Percentiles rank a stretch among this genome's conserved stretches.
Conservation (phyloP, 2,888 invertebrate genomes). For the Rhogogaster chlorosoma region DNA sequence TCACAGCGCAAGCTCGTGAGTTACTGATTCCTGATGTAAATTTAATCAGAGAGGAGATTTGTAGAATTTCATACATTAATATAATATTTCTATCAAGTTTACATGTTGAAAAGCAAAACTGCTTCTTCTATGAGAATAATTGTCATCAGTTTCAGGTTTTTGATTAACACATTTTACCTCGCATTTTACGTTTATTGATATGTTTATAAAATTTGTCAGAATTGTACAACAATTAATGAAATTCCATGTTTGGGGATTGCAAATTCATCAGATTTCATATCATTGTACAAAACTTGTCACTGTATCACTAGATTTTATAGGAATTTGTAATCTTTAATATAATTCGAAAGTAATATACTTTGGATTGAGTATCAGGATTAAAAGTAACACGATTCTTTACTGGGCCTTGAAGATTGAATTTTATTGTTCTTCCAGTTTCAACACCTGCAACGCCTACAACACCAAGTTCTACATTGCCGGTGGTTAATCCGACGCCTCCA, state of each 20-base stretch:
- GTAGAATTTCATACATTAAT: no score
- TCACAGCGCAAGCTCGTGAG: conserved; percentile 52
- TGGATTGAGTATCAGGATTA: neutral
- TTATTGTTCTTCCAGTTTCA: conserved; percentile 62
- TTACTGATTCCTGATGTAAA: neutral
- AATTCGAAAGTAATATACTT: neutral
- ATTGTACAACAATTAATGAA: no score
- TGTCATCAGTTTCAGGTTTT: no score
- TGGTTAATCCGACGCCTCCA: conserved; percentile 68
- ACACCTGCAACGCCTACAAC: conserved; percentile 70
- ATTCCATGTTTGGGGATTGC: no score
- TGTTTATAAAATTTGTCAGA: no score
- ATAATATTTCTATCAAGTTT: neutral
- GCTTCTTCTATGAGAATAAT: no score
- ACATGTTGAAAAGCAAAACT: neutral
- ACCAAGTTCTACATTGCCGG: conserved; percentile 68
- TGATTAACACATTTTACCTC: no score
- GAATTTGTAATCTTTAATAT: neutral
- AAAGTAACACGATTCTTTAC: neutral
- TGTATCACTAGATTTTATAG: neutral
- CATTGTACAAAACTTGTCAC: neutral
- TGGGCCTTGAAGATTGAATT: neutral
- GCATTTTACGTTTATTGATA: no score
- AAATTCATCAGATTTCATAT: neutral
- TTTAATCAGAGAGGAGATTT: neutral